Evolutionary conservation across 1,140 invertebrate species (phyloP).

Genomic region (Megalonaias nervosa): DNA sequence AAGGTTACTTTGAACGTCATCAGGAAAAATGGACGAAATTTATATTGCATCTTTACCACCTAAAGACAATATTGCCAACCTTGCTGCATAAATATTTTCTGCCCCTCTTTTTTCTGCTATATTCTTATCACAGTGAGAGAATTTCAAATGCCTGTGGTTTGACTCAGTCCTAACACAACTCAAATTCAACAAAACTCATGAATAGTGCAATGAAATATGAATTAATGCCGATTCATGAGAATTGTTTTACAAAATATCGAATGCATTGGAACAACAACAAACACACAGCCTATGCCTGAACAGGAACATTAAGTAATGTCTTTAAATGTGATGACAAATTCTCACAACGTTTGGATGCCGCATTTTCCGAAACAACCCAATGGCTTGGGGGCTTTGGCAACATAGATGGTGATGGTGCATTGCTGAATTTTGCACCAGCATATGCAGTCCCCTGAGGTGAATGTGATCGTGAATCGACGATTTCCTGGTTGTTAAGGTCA

Average conservation of each 20-base stretch:
- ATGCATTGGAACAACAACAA: conserved; percentile 38
- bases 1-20: too few species aligned
- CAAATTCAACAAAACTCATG: conserved; percentile 37
- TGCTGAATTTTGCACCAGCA: conserved; percentile 78
- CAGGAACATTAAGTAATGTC: conserved; percentile 76
- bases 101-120: too few species aligned
- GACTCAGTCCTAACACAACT: too few species aligned
- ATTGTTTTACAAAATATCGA: conserved; percentile 35
- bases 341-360: conserved; percentile 32
- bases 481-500: too few species aligned
- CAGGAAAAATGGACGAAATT: too few species aligned
- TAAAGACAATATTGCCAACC: too few species aligned
- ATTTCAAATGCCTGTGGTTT: too few species aligned
- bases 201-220: conserved; percentile 36
- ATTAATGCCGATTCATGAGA: conserved; percentile 52
- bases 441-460: conserved; percentile 63
- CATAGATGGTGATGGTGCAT: conserved; percentile 76
- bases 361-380: conserved; percentile 70
- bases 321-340: conserved; percentile 74
- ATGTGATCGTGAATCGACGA: conserved; percentile 10
- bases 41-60: too few species aligned
- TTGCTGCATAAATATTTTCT: too few species aligned
- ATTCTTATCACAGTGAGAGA: too few species aligned
- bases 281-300: conserved; percentile 27
- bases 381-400: conserved; percentile 77